These are phyloP conservation scores for Macrotrachela quadricornifera DNA, from an alignment of 1,140 invertebrate species.

Conservation along the genomic window DNA sequence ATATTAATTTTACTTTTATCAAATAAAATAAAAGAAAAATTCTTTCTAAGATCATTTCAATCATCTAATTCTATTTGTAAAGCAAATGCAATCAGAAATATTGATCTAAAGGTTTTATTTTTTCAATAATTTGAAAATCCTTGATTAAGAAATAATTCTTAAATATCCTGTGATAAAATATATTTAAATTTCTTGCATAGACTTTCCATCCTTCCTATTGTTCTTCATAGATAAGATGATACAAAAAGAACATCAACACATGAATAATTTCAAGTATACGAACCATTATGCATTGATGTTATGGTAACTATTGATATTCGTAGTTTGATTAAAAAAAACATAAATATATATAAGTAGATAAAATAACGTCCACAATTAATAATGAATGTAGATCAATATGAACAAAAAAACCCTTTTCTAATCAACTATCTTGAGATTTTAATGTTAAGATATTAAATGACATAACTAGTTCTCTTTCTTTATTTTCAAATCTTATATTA, in stretches of 20 bases:
- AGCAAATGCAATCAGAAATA: constrained; percentile 89
- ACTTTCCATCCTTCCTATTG: constrained; percentile 62
- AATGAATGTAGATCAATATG: no score
- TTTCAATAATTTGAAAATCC: constrained; percentile 77
- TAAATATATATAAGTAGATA: no score
- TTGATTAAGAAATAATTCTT: constrained; percentile 57
- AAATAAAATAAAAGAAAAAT: constrained; percentile 32
- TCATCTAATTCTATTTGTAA: constrained; percentile 48
- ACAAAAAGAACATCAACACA: constrained; percentile 80
- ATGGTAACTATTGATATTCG: no score
- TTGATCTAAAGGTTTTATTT: constrained; percentile 89
- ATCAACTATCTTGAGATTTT: no score
- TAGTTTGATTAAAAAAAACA: no score
- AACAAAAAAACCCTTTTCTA: no score
- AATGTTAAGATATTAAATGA: no score
- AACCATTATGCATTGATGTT: no score
- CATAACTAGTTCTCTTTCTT: no score
- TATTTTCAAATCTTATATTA: no score
- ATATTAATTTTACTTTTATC: constrained; percentile 52
- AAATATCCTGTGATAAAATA: constrained; percentile 78
- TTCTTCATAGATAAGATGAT: constrained; percentile 83
- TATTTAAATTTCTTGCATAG: constrained; percentile 74
- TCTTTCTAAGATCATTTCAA: constrained; percentile 26
- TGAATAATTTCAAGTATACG: constrained; percentile 77
- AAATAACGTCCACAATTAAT: no score